A percentile compares a stretch with the other conserved stretches of the same genome.
Conservation (phyloP, 2,888 invertebrate species). For the Alloscopus bannaensis region DNA sequence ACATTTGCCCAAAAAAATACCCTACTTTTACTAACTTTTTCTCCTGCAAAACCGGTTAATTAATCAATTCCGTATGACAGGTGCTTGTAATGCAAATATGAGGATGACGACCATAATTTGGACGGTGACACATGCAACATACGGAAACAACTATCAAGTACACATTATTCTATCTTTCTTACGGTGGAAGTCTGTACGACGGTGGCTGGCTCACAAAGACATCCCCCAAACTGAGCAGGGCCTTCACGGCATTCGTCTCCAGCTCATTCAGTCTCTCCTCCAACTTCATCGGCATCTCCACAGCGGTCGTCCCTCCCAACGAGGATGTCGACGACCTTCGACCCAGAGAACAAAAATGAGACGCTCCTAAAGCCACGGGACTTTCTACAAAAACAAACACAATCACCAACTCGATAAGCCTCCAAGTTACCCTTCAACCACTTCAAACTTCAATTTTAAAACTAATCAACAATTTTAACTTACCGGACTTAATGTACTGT, state of each 20-base stretch:
- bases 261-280: slow-evolving; percentile 59
- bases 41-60: too few relatives aligned
- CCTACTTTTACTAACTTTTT: not conserved
- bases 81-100: too few relatives aligned
- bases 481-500: slow-evolving; percentile 54
- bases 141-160: not conserved
- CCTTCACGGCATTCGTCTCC: slow-evolving; percentile 61
- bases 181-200: slow-evolving; percentile 29
- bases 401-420: too few relatives aligned
- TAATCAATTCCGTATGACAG: too few relatives aligned
- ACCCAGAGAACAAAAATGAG: slow-evolving; percentile 38
- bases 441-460: not conserved
- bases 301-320: slow-evolving; percentile 12
- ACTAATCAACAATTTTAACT: slow-evolving; percentile 15
- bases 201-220: slow-evolving; percentile 53
- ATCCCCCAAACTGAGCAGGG: slow-evolving; percentile 59
- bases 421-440: slow-evolving; percentile 1
- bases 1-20: not conserved
- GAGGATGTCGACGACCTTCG: slow-evolving; percentile 52
- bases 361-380: slow-evolving; percentile 38
- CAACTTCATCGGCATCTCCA: slow-evolving; percentile 54
- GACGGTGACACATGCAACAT: too few relatives aligned
- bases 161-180: slow-evolving; percentile 11
- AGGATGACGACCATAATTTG: too few relatives aligned
- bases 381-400: slow-evolving; percentile 27